phyloP scores from a whole-genome alignment of 2,888 invertebrate species.

The Drosophila anomalata region DNA sequence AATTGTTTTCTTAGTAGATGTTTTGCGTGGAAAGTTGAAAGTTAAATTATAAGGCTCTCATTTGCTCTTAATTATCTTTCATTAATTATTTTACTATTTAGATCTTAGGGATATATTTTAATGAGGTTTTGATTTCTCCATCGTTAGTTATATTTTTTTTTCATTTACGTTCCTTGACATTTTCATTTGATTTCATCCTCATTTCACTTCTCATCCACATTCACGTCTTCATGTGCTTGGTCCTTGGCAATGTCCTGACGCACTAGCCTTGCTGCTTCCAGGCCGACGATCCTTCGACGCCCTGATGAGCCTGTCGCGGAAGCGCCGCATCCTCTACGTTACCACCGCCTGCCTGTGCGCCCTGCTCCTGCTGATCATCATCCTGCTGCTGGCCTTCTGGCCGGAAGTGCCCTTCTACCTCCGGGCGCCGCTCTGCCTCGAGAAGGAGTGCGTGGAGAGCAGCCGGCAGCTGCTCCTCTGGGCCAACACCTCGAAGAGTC shows the following conservation, averaged over 20 bases:
- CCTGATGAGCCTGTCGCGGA: constrained; percentile 80
- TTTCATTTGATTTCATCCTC: constrained; percentile 5
- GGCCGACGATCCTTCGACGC: constrained; percentile 81
- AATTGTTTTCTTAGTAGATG: too few species aligned
- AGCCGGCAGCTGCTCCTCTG: constrained; percentile 82
- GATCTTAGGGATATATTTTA: too few species aligned
- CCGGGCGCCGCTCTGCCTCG: constrained; percentile 81
- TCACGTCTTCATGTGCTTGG: constrained; percentile 8
- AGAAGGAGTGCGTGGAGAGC: constrained; percentile 82
- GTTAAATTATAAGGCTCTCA: too few species aligned
- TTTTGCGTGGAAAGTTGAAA: too few species aligned
- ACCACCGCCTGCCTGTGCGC: constrained; percentile 81
- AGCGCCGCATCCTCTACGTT: constrained; percentile 81
- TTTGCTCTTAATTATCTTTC: too few species aligned
- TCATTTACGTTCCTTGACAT: background rate
- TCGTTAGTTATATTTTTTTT: too few species aligned
- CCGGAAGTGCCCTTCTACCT: constrained; percentile 83
- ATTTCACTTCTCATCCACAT: constrained; percentile 18
- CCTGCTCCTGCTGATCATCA: constrained; percentile 80
- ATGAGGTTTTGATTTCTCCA: too few species aligned
- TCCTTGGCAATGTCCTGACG: constrained; percentile 10
- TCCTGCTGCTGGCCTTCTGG: constrained; percentile 82
- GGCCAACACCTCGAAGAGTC: constrained; percentile 81
- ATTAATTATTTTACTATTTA: too few species aligned
- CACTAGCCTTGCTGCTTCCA: constrained; percentile 79